Evolutionary conservation across 2,113 vertebrate genomes (phyloP).

Genomic region (Notiomystis cincta): DNA sequence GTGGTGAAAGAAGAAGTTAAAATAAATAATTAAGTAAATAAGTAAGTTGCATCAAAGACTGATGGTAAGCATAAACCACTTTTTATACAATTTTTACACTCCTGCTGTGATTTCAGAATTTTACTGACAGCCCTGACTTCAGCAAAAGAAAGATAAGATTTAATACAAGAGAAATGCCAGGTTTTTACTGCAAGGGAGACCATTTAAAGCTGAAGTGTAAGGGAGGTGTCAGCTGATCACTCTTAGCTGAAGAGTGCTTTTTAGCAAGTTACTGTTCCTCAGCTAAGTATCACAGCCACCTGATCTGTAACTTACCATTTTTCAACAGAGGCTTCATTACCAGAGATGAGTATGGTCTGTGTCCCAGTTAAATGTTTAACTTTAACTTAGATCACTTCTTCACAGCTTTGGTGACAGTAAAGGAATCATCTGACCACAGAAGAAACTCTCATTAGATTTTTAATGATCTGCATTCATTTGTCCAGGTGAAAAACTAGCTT

Average conservation of each 20-base stretch:
- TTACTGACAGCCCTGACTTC: background rate
- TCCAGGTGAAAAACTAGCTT: background rate
- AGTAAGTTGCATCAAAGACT: background rate
- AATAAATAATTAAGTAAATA: background rate
- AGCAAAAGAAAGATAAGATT: background rate
- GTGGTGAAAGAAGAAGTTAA: background rate
- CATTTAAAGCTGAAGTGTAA: background rate
- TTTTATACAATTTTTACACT: background rate
- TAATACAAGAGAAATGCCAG: background rate
- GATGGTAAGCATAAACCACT: background rate
- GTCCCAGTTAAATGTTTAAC: background rate
- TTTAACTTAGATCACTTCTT: background rate
- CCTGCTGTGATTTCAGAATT: background rate
- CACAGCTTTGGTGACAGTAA: background rate
- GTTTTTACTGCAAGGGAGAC: background rate
- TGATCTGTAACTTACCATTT: background rate
- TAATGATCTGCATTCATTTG: background rate
- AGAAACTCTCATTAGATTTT: background rate
- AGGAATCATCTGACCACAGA: background rate
- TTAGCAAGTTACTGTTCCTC: background rate
- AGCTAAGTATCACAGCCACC: background rate
- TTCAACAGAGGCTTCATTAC: background rate
- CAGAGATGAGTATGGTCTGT: background rate
- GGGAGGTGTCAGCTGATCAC: background rate
- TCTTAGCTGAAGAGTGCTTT: background rate